These are phyloP conservation scores for Endotricha flammealis DNA, from an alignment of 2,888 invertebrate genomes.

Conservation along the genomic window DNA sequence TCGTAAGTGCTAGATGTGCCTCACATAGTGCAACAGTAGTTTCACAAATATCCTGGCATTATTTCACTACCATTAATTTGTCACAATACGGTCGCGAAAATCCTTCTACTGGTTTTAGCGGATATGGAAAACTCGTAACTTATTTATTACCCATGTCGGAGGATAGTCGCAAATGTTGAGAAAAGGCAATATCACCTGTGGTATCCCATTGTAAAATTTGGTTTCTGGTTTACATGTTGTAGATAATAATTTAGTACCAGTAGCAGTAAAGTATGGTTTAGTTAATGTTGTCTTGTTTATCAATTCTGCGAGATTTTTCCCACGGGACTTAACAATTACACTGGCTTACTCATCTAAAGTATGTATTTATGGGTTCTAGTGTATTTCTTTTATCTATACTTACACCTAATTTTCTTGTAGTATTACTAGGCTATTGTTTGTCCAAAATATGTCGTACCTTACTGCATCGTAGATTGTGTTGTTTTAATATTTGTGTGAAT, in stretches of 20 bases:
- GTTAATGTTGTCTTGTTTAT: conserved; percentile 3
- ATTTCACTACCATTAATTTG: conserved; percentile 16
- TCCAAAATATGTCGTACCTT: neutral
- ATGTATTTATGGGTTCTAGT: neutral
- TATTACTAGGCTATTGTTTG: neutral
- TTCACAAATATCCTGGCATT: conserved; percentile 19
- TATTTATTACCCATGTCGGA: conserved; percentile 1
- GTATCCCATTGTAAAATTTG: neutral
- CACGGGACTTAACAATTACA: neutral
- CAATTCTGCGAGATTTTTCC: neutral
- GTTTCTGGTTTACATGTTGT: conserved; percentile 3
- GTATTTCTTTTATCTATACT: neutral
- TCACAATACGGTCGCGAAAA: conserved; percentile 23
- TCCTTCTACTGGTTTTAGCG: conserved; percentile 22
- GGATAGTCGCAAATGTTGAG: conserved; percentile 1
- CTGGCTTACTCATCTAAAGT: neutral
- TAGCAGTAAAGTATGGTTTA: neutral
- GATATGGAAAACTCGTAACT: neutral
- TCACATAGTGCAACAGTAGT: conserved; percentile 42
- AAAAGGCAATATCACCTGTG: neutral
- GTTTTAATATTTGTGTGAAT: neutral
- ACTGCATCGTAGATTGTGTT: neutral
- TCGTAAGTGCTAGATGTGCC: conserved; percentile 75
- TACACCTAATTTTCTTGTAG: no score
- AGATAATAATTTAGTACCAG: neutral